Evolutionary conservation across 2,797 vertebrate genomes (phyloP).

Genomic region (Sylvia borin): DNA sequence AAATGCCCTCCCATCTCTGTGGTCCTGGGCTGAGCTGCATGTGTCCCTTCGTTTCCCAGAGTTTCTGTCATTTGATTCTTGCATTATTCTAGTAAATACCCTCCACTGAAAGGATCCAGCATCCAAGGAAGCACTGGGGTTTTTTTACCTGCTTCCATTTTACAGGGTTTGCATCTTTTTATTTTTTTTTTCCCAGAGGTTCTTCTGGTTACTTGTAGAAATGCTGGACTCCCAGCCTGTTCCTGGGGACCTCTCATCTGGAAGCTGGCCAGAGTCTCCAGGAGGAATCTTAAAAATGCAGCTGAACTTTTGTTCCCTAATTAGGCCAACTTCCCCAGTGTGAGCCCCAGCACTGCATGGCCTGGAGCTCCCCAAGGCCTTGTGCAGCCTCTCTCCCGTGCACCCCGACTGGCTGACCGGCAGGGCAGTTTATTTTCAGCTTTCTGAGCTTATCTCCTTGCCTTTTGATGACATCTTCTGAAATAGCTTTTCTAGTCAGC

Average conservation of each 20-base stretch:
- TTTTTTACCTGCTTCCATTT: not conserved
- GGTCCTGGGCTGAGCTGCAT: not conserved
- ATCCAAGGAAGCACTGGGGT: not conserved
- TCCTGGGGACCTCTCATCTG: conserved; percentile 65
- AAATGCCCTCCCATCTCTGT: not conserved
- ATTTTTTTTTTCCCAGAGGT: not conserved
- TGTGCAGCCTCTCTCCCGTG: conserved; percentile 1
- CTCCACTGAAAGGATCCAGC: not conserved
- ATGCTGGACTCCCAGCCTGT: conserved; percentile 63
- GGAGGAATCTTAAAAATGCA: conserved; percentile 85
- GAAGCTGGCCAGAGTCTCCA: conserved; percentile 75
- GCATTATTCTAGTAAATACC: not conserved
- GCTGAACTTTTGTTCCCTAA: conserved; percentile 92
- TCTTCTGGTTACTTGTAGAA: conserved; percentile 49
- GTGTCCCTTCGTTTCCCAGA: not conserved
- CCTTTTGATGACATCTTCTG: conserved; percentile 78
- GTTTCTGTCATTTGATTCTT: not conserved
- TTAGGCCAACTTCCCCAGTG: conserved; percentile 88
- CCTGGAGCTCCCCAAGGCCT: conserved; percentile 68
- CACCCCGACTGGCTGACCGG: conserved; percentile 70
- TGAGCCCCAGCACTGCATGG: conserved; percentile 57
- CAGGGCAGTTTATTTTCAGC: conserved; percentile 83
- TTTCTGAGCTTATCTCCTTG: conserved; percentile 83
- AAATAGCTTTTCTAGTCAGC: conserved; percentile 84
- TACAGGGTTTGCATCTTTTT: not conserved